Evolutionary conservation across 2,888 invertebrate genomes (phyloP).

Genomic region (Epinotia bilunana): DNA sequence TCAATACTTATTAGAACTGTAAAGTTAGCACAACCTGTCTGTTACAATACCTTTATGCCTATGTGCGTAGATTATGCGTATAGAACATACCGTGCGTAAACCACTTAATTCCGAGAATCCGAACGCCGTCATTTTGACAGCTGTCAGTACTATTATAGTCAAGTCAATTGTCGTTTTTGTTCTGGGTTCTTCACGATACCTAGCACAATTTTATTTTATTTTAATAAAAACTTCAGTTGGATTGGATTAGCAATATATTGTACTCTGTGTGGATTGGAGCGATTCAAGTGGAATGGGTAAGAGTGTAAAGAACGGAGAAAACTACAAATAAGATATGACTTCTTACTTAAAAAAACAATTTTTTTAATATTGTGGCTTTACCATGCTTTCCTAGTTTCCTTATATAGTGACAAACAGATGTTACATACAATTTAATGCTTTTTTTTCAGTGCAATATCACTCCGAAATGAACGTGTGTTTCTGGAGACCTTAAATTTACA

Average conservation of each 20-base stretch:
- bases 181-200: no score
- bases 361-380: neutral
- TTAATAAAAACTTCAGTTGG: constrained; percentile 3
- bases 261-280: neutral
- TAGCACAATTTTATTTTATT: neutral
- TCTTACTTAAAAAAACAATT: neutral
- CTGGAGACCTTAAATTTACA: neutral
- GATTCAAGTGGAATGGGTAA: neutral
- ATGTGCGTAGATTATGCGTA: no score
- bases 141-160: neutral
- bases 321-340: neutral
- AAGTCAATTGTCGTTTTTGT: no score
- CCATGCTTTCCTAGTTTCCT: no score
- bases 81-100: no score
- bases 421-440: constrained; percentile 1
- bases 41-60: no score
- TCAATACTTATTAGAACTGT: no score
- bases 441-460: constrained; percentile 8
- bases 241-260: neutral
- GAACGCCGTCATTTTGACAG: neutral
- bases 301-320: neutral
- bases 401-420: neutral
- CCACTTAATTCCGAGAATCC: neutral
- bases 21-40: no score
- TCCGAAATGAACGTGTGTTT: neutral